Conservation (phyloP, 2,113 vertebrate genomes). For the Serranochromis macrocephalus region DNA sequence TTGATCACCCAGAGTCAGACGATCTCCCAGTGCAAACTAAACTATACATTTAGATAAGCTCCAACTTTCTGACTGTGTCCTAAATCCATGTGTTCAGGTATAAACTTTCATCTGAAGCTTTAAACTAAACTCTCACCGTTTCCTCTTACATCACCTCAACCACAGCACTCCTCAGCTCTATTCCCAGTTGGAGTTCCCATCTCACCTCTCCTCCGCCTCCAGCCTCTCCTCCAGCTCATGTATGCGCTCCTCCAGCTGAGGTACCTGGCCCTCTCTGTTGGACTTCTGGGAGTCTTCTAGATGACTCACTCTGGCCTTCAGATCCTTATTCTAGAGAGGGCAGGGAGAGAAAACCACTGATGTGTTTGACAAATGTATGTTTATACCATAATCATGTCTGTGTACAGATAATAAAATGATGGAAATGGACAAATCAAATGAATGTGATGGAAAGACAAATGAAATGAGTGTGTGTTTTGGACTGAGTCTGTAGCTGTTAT, state of each 20-base stretch:
- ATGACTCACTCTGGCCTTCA: conserved; percentile 86
- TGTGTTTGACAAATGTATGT: background rate
- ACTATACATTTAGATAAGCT: background rate
- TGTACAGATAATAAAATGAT: background rate
- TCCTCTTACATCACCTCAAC: background rate
- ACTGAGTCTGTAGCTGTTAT: conserved; percentile 26
- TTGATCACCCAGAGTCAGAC: background rate
- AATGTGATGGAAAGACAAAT: conserved; percentile 26
- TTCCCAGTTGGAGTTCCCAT: background rate
- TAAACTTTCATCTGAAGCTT: background rate
- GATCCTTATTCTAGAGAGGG: conserved; percentile 82
- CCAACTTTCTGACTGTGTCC: background rate
- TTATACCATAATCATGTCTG: background rate
- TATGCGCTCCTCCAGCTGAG: conserved; percentile 86
- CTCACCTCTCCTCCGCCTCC: conserved; percentile 88
- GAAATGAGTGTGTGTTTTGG: conserved; percentile 13
- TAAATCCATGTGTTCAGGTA: background rate
- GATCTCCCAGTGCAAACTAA: background rate
- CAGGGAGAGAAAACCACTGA: background rate
- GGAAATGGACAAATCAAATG: background rate
- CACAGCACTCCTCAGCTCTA: background rate
- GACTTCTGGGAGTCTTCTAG: conserved; percentile 86
- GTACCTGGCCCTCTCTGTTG: conserved; percentile 86
- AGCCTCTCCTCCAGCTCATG: conserved; percentile 88
- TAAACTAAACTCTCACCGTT: background rate